Evolutionary conservation across 2,113 vertebrate genomes (phyloP), one percentile per base, ranked within the genome.

Genomic region (Ascaphus truei): DNA sequence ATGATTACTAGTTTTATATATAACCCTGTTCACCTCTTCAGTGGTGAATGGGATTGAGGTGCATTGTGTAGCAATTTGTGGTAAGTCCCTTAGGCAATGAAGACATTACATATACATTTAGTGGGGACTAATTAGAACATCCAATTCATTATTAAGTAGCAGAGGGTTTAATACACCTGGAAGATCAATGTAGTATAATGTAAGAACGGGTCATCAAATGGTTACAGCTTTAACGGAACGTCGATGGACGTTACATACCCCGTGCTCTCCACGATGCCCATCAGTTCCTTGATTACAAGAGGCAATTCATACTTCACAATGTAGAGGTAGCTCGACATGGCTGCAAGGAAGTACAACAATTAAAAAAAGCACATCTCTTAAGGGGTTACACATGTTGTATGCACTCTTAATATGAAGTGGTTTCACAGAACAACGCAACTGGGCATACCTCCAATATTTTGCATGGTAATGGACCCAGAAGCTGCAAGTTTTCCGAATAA

Each of bases 241-340:
- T n/a, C n/a, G n/a, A n/a, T n/a, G n/a, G n/a, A n/a, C n/a, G 83
- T 76, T 87, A 80, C 83, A 90, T 91, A 99, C 96, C 76, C 88
- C 63, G 85, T 83, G 61, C 41, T 77, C 73, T 87, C 82, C 82
- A 85, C 81, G 61, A 83, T 37, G 83, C 91, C 93, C 52, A 90
- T 37, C 77, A 99, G 93, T 64, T 93, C 80, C 72, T 92, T 80
- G 74, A 99, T 98, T 84, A 98, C 97, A 76, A 95, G 92, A 72
- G 97, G 97, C 82, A 99, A 90, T 84, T 99, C 97, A 72, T 98
- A 98, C 86, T 98, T 99, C 86, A 99, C 94, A 73, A 98, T 99
- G 88, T 89, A 99, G 87, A 99, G 95, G 93, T 98, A 99, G 91
- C 94, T 98, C 69, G 97, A 98, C 95, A 98, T 99, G 80, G 96